Conservation (phyloP, 1,140 invertebrate species). For the Drosophila pallidifrons region DNA sequence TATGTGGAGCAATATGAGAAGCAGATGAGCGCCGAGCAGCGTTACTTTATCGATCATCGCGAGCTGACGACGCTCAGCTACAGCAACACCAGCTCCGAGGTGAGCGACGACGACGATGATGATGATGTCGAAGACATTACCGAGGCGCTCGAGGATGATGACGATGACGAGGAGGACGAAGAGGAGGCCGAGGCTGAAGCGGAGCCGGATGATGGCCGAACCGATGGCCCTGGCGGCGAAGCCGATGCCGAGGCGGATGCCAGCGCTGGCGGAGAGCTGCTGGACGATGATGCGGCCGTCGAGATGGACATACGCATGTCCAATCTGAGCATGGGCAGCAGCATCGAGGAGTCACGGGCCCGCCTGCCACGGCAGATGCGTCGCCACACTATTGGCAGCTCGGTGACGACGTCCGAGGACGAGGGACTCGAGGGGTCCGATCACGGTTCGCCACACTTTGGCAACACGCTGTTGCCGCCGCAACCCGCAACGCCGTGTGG, state of each 20-base stretch:
- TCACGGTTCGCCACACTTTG: conserved; percentile 76
- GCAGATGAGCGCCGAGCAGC: conserved; percentile 85
- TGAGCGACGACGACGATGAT: conserved; percentile 85
- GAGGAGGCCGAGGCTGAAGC: conserved; percentile 69
- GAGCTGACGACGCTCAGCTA: conserved; percentile 85
- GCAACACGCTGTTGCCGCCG: conserved; percentile 72
- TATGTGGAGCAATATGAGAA: conserved; percentile 88
- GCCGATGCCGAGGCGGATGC: conserved; percentile 38
- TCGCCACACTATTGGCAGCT: conserved; percentile 77
- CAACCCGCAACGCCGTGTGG: conserved; percentile 84
- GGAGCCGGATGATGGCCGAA: conserved; percentile 85
- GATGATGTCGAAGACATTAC: conserved; percentile 84
- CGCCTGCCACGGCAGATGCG: conserved; percentile 74
- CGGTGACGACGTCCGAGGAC: conserved; percentile 76
- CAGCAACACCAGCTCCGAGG: conserved; percentile 85
- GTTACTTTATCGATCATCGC: conserved; percentile 75
- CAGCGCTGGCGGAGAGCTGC: conserved; percentile 29
- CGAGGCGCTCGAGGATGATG: conserved; percentile 78
- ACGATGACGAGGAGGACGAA: conserved; percentile 86
- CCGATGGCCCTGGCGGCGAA: conserved; percentile 60
- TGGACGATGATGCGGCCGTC: conserved; percentile 69
- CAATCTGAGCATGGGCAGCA: conserved; percentile 63
- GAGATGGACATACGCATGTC: conserved; percentile 77
- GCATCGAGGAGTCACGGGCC: conserved; percentile 73
- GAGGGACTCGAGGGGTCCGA: conserved; percentile 75